Evolutionary conservation across 2,797 vertebrate species (phyloP).

Genomic region (Dryobates pubescens): DNA sequence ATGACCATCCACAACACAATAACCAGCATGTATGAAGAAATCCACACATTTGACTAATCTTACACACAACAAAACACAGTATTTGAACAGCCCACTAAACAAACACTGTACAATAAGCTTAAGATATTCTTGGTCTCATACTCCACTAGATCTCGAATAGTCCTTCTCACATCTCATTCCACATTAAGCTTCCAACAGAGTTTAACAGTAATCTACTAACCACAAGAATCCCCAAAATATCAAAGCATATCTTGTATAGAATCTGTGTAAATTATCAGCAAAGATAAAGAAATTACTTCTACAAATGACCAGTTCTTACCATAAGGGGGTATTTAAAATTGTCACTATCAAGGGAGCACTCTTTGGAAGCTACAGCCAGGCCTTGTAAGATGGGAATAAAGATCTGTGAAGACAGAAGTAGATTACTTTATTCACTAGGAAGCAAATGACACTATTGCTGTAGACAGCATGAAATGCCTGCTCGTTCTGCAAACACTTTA

Average conservation of each 20-base stretch:
- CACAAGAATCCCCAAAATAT: not conserved
- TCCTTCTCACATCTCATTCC: not conserved
- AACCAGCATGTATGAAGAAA: not conserved
- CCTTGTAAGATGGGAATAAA: conserved; percentile 97
- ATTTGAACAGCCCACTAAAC: not conserved
- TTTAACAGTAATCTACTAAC: not conserved
- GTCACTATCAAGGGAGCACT: conserved; percentile 97
- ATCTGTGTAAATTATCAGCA: not conserved
- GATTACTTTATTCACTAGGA: not conserved
- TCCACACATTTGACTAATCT: not conserved
- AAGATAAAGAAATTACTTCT: not conserved
- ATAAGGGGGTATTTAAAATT: conserved; percentile 98
- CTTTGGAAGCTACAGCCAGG: conserved; percentile 93
- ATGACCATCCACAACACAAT: not conserved
- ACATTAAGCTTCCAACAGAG: not conserved
- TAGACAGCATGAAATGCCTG: not conserved
- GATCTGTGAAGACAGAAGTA: conserved; percentile 82
- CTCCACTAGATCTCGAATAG: not conserved
- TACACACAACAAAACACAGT: not conserved
- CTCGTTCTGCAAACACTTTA: not conserved
- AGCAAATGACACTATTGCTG: not conserved
- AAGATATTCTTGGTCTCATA: not conserved
- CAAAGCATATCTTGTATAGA: not conserved
- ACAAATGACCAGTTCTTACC: conserved; percentile 81
- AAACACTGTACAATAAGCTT: not conserved